A percentile compares a stretch with the other conserved stretches of the same genome.
These are phyloP conservation scores for Anguilla marmorata DNA, from an alignment of 2,797 vertebrate genomes.

Conservation along the genomic window DNA sequence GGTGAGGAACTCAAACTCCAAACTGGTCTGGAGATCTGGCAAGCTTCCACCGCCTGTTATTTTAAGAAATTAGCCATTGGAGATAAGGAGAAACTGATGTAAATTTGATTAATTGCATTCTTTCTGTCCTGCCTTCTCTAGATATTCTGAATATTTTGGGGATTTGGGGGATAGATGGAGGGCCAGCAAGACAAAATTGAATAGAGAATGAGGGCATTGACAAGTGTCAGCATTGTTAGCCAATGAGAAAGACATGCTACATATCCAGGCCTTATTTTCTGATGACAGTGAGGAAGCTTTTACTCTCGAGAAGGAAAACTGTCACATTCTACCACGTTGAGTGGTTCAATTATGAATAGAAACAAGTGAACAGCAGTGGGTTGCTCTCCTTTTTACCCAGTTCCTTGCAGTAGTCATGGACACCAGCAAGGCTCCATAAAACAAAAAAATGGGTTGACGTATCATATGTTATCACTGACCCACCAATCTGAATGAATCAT, in stretches of 20 bases:
- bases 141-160: slow-evolving; percentile 45
- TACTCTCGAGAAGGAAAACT: neutral
- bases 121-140: slow-evolving; percentile 27
- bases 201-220: neutral
- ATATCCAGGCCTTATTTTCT: neutral
- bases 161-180: slow-evolving; percentile 41
- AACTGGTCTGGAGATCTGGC: slow-evolving; percentile 57
- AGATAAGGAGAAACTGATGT: slow-evolving; percentile 60
- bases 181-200: slow-evolving; percentile 41
- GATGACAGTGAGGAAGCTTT: neutral
- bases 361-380: neutral
- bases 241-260: neutral
- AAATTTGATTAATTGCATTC: slow-evolving; percentile 48
- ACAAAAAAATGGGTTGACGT: neutral
- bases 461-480: neutral
- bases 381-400: neutral
- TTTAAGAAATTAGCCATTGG: slow-evolving; percentile 73
- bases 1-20: slow-evolving; percentile 45
- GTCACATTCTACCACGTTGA: neutral
- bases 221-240: neutral
- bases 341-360: neutral
- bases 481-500: neutral
- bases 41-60: slow-evolving; percentile 65
- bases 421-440: neutral
- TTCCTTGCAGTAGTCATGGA: neutral